Base-by-base conservation (phyloP, 2,888 invertebrate genomes). In the Amphipyra tragopoginis region DNA sequence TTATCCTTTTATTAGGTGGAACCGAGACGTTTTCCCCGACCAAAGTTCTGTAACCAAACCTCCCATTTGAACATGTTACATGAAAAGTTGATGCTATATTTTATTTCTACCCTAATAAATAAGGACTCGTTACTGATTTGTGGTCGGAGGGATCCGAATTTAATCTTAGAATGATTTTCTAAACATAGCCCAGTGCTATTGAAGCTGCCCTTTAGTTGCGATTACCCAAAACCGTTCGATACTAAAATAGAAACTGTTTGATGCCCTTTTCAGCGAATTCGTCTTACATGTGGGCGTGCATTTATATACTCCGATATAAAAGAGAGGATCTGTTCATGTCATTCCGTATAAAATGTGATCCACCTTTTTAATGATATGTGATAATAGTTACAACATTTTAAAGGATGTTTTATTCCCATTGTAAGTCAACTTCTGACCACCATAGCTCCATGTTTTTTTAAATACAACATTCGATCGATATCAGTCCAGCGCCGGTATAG, bases 101-200 rank as follows among this genome's bases (percentile, higher is more conserved):
- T 78, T 78, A 75, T 76, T 76, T 78, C 73, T 68, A 73, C 78
- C 77, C 76, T 77, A 75, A 75, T 78, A 77, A 77, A 77, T 78
- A 78, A 60, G 62, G 68, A 64, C 62, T 73, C 59, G 60, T 78
- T 75, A 73, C 71, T 73, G 73, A 77, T 75, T 73, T 78, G 76
- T 78, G 76, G 78, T 64, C 45, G 50, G 42, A 66, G 58, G 73
- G 70, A 73, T 70, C 45, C 59, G 52, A 67, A 72, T 77, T 75
- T 67, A 75, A 75, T 77, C 75, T 75, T 57, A 77, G 59, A 65
- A 66, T 77, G 53, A 73, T 77, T 77, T 72, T 75, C 58, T 65
- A 72, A 72, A 77, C 65, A 75, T 52, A 56, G 50, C 29, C 61
- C 39, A 14, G 15, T 58, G 45, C 50, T 59, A 65, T 68, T 63